Percentiles rank a stretch among this genome's conserved stretches.
Evolutionary conservation across 2,888 invertebrate species (phyloP).

Genomic region (Pasiphila rectangulata): DNA sequence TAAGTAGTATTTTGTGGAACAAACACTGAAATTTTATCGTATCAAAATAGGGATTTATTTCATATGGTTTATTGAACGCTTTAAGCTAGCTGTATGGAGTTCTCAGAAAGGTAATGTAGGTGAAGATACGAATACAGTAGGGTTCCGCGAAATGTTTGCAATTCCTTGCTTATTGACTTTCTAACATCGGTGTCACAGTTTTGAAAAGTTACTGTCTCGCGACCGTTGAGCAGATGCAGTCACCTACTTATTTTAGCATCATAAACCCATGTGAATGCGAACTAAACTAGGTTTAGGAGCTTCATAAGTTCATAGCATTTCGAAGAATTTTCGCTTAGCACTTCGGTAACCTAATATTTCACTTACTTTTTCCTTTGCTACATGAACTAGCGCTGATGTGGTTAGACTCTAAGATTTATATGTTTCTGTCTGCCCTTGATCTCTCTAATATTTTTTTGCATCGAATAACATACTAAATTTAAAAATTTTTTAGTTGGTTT

Average conservation of each 20-base stretch:
- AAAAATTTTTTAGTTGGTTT: too few species aligned
- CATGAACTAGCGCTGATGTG: too few species aligned
- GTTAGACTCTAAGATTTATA: too few species aligned
- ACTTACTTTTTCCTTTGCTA: too few species aligned
- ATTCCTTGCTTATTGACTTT: constrained; percentile 14
- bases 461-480: too few species aligned
- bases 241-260: constrained; percentile 24
- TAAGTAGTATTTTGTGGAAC: too few species aligned
- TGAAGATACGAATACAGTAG: constrained; percentile 9
- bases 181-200: constrained; percentile 20
- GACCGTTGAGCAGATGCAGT: constrained; percentile 12
- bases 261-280: neutral
- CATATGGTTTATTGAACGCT: neutral
- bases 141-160: constrained; percentile 16
- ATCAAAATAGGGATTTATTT: neutral
- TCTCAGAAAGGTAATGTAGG: constrained; percentile 18
- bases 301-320: too few species aligned
- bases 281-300: neutral
- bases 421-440: too few species aligned
- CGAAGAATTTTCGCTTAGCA: too few species aligned
- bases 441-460: too few species aligned
- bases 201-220: constrained; percentile 4
- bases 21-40: too few species aligned
- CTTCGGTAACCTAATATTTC: too few species aligned
- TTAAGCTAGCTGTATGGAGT: neutral